Conservation (phyloP, 2,113 vertebrate genomes). For the Numida meleagris region DNA sequence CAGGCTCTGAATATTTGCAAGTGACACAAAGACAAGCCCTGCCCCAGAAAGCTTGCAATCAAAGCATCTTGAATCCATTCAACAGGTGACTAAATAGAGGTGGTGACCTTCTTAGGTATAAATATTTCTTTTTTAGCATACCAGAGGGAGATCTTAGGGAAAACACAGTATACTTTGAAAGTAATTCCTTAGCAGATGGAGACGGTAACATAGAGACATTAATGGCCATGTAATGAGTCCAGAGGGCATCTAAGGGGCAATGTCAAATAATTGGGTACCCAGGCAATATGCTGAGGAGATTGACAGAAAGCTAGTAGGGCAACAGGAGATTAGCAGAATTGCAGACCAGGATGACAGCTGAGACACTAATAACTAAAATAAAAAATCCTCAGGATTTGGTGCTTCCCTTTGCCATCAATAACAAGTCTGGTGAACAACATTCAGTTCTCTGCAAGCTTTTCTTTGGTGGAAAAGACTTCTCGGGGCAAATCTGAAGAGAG, state of each 20-base stretch:
- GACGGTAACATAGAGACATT: constrained; percentile 29
- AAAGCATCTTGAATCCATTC: constrained; percentile 47
- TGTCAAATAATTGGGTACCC: constrained; percentile 34
- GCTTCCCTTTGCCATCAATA: background rate
- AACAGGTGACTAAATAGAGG: constrained; percentile 68
- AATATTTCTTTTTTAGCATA: constrained; percentile 55
- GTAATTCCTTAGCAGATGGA: constrained; percentile 40
- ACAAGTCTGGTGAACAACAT: background rate
- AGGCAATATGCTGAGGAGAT: background rate
- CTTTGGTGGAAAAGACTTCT: background rate
- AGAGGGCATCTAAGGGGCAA: constrained; percentile 45
- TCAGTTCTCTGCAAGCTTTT: background rate
- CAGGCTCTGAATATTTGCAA: background rate
- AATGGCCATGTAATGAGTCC: constrained; percentile 30
- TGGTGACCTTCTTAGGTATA: constrained; percentile 56
- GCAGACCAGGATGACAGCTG: background rate
- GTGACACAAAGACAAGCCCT: constrained; percentile 12
- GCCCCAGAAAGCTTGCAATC: constrained; percentile 35
- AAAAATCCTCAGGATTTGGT: background rate
- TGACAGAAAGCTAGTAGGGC: constrained; percentile 4
- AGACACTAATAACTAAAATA: background rate
- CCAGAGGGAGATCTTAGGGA: constrained; percentile 55
- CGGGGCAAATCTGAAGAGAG: background rate
- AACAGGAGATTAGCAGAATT: background rate
- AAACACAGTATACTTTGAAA: constrained; percentile 39